Conservation (phyloP, 1,140 invertebrate species). For the Drosophila albomicans region DNA sequence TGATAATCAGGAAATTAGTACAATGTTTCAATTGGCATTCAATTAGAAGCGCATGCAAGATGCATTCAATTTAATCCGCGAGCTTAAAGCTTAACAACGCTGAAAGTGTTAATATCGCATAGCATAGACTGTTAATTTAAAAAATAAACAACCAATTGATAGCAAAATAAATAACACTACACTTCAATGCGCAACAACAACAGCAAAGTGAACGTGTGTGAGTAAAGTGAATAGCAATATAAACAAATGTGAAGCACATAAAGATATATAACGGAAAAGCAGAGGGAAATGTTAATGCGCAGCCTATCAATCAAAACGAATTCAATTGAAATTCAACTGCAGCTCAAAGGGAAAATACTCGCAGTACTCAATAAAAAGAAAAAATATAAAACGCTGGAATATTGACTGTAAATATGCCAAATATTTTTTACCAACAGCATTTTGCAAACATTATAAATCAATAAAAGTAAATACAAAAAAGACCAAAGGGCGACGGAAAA, state of each 20-base stretch:
- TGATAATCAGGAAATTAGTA: neutral
- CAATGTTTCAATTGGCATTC: neutral
- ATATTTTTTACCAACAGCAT: constrained; percentile 59
- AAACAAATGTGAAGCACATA: constrained; percentile 43
- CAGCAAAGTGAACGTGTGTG: neutral
- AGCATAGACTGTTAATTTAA: constrained; percentile 37
- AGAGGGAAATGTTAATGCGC: constrained; percentile 64
- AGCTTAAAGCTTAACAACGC: constrained; percentile 1
- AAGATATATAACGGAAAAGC: constrained; percentile 38
- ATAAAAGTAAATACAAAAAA: constrained; percentile 57
- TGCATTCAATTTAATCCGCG: neutral
- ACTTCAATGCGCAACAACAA: constrained; percentile 32
- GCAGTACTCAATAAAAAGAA: neutral
- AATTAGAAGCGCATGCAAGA: neutral
- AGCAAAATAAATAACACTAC: constrained; percentile 65
- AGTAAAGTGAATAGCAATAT: constrained; percentile 41
- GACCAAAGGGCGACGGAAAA: constrained; percentile 1
- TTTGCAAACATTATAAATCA: constrained; percentile 79
- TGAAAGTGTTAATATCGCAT: constrained; percentile 2
- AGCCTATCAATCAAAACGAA: constrained; percentile 70
- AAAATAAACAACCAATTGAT: constrained; percentile 62
- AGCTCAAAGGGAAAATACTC: constrained; percentile 44
- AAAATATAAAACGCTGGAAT: neutral
- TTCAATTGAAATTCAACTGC: constrained; percentile 57
- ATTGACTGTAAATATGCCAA: constrained; percentile 62